Evolutionary conservation across 2,113 vertebrate genomes (phyloP), one percentile per base, ranked within the genome.

Genomic region (Polypterus senegalus): DNA sequence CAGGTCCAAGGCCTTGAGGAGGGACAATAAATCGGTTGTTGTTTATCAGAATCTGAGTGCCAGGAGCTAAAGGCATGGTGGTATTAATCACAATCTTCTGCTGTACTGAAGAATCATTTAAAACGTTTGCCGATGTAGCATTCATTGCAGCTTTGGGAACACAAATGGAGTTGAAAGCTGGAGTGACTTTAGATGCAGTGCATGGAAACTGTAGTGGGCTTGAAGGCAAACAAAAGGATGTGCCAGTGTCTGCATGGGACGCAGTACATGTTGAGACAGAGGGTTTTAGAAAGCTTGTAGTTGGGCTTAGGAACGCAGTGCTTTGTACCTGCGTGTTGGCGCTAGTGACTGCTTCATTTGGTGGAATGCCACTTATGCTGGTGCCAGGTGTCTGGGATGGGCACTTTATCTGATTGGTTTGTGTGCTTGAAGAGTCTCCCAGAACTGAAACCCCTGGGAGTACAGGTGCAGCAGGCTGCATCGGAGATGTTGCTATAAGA

Each of bases 51-150:
- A 99, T 94, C 64, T 98, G 93, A 64, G 94, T 96, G 66, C 94
- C 96, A 70, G 92, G 91, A 68, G 89, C 86, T 63, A 99, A 87
- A 62, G 90, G 88, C 3, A 88, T 81, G 66, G 79, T 87, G 2
- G 90, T 97, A 69, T 91, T 97, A 72, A 99, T 92, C 55, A 98
- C 83, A 74, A 99, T 87, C 71, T 87, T 95, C 76, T 98, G 91
- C 59, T 92, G 90, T 72, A 90, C 60, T 55, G 76, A 83, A 69
- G 82, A 57, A 60, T 87, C 86, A 69, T 57, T 81, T 51, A 80
- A 49, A 0, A 75, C 81, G 63, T 76, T 65, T 45, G 72, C 54
- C 64, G 79, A 60, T 63, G 71, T 61, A 63, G 74, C 69, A 9
- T 76, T 78, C 69, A 72, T 0, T 0, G 70, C 7, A 65, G 81